Percentiles rank a stretch among this genome's conserved stretches.
These are phyloP conservation scores for Drosophila burlai DNA, from an alignment of 1,140 invertebrate species.

Conservation along the genomic window DNA sequence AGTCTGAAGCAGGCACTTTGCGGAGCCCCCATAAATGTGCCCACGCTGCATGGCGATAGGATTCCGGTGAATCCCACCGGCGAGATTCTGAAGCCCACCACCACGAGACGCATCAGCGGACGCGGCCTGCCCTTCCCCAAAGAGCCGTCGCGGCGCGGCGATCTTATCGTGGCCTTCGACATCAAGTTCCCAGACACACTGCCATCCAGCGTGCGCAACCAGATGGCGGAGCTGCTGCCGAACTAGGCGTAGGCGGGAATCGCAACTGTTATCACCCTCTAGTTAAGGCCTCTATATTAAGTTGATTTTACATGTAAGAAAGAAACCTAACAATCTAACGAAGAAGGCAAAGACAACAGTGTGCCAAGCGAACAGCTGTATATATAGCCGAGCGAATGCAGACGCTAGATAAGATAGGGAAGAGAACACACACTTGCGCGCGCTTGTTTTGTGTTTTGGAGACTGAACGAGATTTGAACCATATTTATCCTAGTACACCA, in stretches of 20 bases:
- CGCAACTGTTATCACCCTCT: conserved; percentile 31
- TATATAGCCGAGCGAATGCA: conserved; percentile 40
- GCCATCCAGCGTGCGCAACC: conserved; percentile 89
- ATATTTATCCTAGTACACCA: conserved; percentile 19
- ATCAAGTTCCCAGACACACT: conserved; percentile 94
- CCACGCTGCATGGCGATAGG: conserved; percentile 91
- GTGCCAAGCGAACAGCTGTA: conserved; percentile 50
- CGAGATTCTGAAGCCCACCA: conserved; percentile 93
- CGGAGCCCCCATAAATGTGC: conserved; percentile 91
- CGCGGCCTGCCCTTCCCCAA: conserved; percentile 95
- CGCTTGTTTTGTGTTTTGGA: conserved; percentile 49
- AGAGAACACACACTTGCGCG: conserved; percentile 33
- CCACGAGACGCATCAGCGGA: conserved; percentile 90
- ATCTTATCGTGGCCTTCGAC: conserved; percentile 95
- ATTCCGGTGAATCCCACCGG: conserved; percentile 89
- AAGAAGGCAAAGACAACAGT: conserved; percentile 17
- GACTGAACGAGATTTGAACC: conserved; percentile 58
- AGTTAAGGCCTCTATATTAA: conserved; percentile 47
- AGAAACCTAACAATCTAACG: conserved; percentile 16
- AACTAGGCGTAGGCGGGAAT: conserved; percentile 58
- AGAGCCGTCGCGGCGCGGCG: conserved; percentile 92
- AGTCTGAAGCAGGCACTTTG: conserved; percentile 93
- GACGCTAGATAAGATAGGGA: conserved; percentile 36
- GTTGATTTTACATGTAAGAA: conserved; percentile 42
- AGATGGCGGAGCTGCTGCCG: conserved; percentile 91